These are phyloP conservation scores for Phyllostomus discolor DNA, from an alignment of 2,113 vertebrate genomes.

Conservation along the genomic window DNA sequence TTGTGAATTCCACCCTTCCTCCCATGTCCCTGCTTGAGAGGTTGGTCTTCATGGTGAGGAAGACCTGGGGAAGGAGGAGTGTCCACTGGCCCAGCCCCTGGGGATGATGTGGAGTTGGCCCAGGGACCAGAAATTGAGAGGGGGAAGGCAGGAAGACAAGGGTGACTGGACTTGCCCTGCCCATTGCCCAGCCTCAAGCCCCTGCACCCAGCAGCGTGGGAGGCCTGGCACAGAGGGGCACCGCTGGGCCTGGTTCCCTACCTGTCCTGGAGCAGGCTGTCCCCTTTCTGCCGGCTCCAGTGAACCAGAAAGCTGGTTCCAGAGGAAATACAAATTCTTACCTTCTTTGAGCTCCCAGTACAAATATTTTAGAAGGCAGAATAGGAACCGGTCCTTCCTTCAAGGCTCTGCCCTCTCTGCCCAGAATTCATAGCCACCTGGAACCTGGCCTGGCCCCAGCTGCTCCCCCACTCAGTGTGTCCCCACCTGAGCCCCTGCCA, in stretches of 20 bases:
- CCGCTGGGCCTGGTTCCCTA: not conserved
- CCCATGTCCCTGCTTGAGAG: not conserved
- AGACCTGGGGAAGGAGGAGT: not conserved
- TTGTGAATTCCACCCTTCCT: not conserved
- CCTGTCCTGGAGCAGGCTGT: rapidly evolving
- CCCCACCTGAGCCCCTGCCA: not conserved
- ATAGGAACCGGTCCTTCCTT: not conserved
- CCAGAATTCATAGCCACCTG: not conserved
- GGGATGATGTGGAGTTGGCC: not conserved
- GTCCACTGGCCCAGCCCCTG: not conserved
- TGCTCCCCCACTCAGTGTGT: not conserved
- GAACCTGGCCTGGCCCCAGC: not conserved
- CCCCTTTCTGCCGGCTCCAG: not conserved
- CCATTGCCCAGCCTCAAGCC: not conserved
- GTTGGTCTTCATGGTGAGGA: not conserved
- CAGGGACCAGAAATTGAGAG: not conserved
- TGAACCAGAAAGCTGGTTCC: not conserved
- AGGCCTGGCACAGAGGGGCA: not conserved
- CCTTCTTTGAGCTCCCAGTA: not conserved
- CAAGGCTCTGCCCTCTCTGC: not conserved
- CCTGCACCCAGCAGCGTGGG: not conserved
- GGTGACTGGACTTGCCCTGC: not conserved
- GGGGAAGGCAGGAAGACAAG: not conserved
- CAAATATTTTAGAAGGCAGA: not conserved
- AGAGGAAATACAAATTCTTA: not conserved